Evolutionary conservation across 2,888 invertebrate species (phyloP), one percentile per base, ranked within the genome.

Genomic region (Phytoseiulus persimilis): DNA sequence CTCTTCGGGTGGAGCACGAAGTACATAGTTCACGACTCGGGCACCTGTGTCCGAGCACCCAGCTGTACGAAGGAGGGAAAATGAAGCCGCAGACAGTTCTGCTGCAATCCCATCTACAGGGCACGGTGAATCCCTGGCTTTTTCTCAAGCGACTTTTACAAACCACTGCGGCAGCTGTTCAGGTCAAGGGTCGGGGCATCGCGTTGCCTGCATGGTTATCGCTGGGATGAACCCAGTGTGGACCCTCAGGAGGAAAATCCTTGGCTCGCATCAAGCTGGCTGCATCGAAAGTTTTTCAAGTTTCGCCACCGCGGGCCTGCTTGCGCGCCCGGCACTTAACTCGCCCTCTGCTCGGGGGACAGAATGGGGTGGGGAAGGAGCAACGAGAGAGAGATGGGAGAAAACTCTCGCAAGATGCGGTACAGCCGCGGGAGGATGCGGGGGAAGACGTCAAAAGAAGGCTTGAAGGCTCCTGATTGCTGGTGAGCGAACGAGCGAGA

Each of bases 401-500:
- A 65, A 23, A 65, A 11, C 65, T 6, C 11, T 65, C 18, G 65
- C 65, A 65, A 28, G 65, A 65, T 28, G 65, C 14, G 65, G 28
- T 1, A 18, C 2, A 18, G 23, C 65, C 2, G 65, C 23, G 18
- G 18, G 28, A 65, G 28, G 65, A 65, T 65, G 65, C 65, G 65
- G 18, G 65, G 65, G 65, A 65, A 65, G 65, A 65, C 65, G 65
- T 65, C 65, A 65, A 65, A 65, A 65, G 46, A 65, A 65, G 65
- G 65, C 65, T 65, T 28, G 65, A 65, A 65, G 65, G 65, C 65
- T 65, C 11, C 65, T 65, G 65, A 65, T 65, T 65, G 65, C 65
- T 65, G 65, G 65, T 65, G 18, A 65, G 65, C 65, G 65, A 65
- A 65, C 65, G 65, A 65, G 65, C 87, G 31, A 87, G 87, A 45